Evolutionary conservation across 2,797 vertebrate species (phyloP).

Genomic region (Synanceia verrucosa): DNA sequence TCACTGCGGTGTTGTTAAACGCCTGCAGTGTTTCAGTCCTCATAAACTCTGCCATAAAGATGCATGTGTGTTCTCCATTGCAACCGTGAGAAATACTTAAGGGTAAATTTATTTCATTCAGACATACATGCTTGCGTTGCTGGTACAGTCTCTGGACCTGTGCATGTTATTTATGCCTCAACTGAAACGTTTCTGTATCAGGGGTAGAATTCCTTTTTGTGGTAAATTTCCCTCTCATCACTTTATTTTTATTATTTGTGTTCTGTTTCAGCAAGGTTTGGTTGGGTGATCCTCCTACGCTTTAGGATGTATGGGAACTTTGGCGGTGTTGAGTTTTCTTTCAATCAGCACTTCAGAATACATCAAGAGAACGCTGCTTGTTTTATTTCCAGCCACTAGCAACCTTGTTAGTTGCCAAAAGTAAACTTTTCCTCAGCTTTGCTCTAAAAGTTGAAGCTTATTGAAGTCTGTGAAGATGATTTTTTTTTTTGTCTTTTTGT

Average conservation of each 20-base stretch:
- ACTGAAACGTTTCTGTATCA: not conserved
- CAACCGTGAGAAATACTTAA: not conserved
- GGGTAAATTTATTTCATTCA: not conserved
- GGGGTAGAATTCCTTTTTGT: not conserved
- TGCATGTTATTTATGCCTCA: not conserved
- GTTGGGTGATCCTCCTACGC: not conserved
- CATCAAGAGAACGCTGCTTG: not conserved
- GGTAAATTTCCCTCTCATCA: not conserved
- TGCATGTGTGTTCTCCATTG: conserved; percentile 4
- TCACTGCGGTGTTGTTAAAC: conserved; percentile 32
- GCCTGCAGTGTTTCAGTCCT: conserved; percentile 20
- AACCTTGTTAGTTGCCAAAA: conserved; percentile 33
- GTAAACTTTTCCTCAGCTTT: conserved; percentile 35
- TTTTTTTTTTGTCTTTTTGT: not conserved
- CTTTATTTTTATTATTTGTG: not conserved
- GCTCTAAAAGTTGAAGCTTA: conserved; percentile 19
- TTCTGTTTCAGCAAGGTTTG: conserved; percentile 2
- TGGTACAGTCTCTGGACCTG: not conserved
- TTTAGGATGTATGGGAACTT: conserved; percentile 28
- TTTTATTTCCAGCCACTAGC: conserved; percentile 1
- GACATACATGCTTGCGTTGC: not conserved
- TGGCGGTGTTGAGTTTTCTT: conserved; percentile 16
- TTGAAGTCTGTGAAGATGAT: not conserved
- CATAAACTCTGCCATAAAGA: conserved; percentile 14
- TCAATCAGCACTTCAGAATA: conserved; percentile 22